phyloP scores from a whole-genome alignment of 1,140 invertebrate species.

The Ceratina australensis region DNA sequence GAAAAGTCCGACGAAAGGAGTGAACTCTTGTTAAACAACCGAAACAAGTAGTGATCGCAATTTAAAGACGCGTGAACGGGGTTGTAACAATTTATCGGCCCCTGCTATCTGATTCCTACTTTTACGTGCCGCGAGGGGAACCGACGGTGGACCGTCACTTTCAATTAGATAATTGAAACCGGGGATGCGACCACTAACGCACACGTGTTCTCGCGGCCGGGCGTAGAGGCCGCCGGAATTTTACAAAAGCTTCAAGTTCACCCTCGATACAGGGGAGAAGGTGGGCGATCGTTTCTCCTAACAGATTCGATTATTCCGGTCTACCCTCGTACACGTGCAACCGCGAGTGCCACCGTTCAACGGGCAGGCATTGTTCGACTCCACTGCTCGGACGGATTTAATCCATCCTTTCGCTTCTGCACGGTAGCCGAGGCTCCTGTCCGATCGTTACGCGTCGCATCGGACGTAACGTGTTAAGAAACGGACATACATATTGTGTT shows the following conservation, averaged over 20 bases:
- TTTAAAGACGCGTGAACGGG: not conserved
- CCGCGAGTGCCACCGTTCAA: conserved; percentile 8
- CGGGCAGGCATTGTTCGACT: conserved; percentile 27
- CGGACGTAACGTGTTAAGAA: too few species aligned
- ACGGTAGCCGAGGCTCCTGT: too few species aligned
- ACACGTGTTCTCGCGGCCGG: conserved; percentile 55
- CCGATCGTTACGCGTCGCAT: too few species aligned
- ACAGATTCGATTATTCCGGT: conserved; percentile 47
- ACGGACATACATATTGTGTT: too few species aligned
- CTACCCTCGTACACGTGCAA: conserved; percentile 19
- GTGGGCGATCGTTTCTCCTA: conserved; percentile 32
- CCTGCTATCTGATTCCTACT: not conserved
- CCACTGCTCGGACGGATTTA: conserved; percentile 29
- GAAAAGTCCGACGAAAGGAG: too few species aligned
- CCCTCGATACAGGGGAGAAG: not conserved
- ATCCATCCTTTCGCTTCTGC: conserved; percentile 4
- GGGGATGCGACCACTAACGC: conserved; percentile 36
- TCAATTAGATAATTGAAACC: conserved; percentile 76
- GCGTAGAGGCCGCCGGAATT: conserved; percentile 57
- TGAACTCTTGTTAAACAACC: too few species aligned
- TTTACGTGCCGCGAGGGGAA: not conserved
- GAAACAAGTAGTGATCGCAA: too few species aligned
- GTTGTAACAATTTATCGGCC: conserved; percentile 10
- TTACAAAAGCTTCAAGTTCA: conserved; percentile 62
- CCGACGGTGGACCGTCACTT: conserved; percentile 50